Evolutionary conservation across 2,888 invertebrate genomes (phyloP).

Genomic region (Automeris io): DNA sequence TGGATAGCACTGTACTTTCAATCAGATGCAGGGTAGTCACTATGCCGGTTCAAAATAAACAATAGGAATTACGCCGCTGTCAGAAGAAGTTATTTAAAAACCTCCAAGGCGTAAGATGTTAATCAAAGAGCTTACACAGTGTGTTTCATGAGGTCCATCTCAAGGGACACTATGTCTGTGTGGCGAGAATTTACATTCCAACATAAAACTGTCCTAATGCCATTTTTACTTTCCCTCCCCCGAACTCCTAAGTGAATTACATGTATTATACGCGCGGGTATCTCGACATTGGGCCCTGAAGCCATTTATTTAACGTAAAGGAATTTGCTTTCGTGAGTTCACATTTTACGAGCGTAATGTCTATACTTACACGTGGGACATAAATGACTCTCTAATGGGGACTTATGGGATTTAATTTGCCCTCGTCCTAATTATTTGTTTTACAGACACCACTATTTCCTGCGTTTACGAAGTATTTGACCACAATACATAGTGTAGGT

Average conservation of each 20-base stretch:
- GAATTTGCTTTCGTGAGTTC: slow-evolving; percentile 2
- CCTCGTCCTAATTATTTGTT: neutral
- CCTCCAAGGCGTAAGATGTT: too few relatives aligned
- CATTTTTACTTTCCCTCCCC: slow-evolving; percentile 1
- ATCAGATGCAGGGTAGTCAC: too few relatives aligned
- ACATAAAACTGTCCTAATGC: slow-evolving; percentile 4
- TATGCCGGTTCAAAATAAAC: too few relatives aligned
- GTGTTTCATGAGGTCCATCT: slow-evolving; percentile 6
- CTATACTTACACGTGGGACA: neutral
- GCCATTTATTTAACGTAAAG: slow-evolving; percentile 8
- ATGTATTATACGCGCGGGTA: slow-evolving; percentile 4
- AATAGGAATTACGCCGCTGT: too few relatives aligned
- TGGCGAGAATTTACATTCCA: slow-evolving; percentile 3
- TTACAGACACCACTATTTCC: too few relatives aligned
- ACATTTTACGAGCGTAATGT: neutral
- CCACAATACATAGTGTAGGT: too few relatives aligned
- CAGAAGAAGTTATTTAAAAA: too few relatives aligned
- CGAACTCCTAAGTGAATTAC: slow-evolving; percentile 3
- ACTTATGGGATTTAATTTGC: neutral
- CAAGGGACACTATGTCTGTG: neutral
- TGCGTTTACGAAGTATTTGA: too few relatives aligned
- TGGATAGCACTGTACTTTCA: too few relatives aligned
- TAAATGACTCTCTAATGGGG: neutral
- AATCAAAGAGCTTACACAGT: too few relatives aligned
- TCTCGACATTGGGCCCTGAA: slow-evolving; percentile 4